phyloP scores from a whole-genome alignment of 2,113 vertebrate genomes.

The Protobothrops flavoviridis region DNA sequence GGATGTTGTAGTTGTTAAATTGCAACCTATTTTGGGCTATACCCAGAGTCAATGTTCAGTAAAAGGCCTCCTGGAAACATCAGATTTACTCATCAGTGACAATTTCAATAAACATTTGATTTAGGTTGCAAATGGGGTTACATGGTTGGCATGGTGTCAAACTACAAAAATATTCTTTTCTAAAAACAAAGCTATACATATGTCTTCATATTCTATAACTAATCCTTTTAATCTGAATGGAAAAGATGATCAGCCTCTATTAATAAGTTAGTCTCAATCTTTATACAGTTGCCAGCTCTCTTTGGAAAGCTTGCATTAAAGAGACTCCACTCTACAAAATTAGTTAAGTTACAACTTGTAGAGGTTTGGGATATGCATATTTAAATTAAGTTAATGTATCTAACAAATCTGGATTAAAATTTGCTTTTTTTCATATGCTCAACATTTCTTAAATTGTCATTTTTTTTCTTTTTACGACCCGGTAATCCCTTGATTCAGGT shows the following conservation, averaged over 20 bases:
- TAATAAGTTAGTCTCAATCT: slow-evolving; percentile 43
- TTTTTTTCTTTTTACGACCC: background rate
- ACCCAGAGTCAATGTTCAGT: background rate
- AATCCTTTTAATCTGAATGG: slow-evolving; percentile 43
- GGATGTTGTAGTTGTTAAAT: background rate
- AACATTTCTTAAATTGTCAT: slow-evolving; percentile 32
- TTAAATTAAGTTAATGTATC: slow-evolving; percentile 46
- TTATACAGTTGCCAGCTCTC: slow-evolving; percentile 51
- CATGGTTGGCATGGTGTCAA: background rate
- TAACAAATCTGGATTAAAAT: slow-evolving; percentile 39
- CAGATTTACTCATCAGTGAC: background rate
- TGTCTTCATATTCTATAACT: slow-evolving; percentile 14
- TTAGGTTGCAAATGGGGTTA: background rate
- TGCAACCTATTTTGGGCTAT: background rate
- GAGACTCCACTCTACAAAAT: slow-evolving; percentile 29
- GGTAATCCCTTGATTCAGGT: background rate
- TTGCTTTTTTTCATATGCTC: background rate
- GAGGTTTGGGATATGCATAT: slow-evolving; percentile 31
- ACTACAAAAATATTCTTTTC: background rate
- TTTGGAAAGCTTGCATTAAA: slow-evolving; percentile 54
- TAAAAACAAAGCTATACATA: background rate
- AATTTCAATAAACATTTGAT: background rate
- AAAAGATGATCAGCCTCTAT: slow-evolving; percentile 48
- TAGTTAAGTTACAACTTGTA: slow-evolving; percentile 28
- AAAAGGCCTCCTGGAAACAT: background rate